phyloP scores from a whole-genome alignment of 2,888 invertebrate genomes.

The Parnassius orleans region DNA sequence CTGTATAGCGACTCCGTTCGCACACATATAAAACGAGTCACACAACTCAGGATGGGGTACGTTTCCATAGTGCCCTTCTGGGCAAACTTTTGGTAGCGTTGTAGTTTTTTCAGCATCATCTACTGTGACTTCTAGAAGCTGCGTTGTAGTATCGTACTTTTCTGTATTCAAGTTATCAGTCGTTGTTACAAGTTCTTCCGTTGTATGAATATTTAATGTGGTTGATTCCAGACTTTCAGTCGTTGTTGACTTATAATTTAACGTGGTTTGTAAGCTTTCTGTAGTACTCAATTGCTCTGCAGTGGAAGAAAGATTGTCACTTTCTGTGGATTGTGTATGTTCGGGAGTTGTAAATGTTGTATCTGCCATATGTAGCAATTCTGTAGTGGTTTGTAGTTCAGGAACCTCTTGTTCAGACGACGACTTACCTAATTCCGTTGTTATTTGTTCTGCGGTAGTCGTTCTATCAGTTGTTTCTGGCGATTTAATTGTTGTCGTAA shows the following conservation, averaged over 20 bases:
- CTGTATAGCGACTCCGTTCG: constrained; percentile 23
- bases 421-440: constrained; percentile 16
- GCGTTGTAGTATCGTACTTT: constrained; percentile 15
- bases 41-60: constrained; percentile 29
- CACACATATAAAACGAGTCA: constrained; percentile 29
- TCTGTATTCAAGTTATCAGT: constrained; percentile 17
- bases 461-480: constrained; percentile 1
- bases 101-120: constrained; percentile 14
- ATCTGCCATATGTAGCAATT: neutral
- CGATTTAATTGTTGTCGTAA: neutral
- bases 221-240: constrained; percentile 4
- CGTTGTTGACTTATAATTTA: constrained; percentile 4
- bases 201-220: constrained; percentile 7
- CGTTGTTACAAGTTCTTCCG: constrained; percentile 4
- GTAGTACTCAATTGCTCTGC: constrained; percentile 3
- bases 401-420: neutral
- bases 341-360: neutral
- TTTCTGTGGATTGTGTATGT: neutral
- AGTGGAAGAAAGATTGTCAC: neutral
- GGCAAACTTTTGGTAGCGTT: constrained; percentile 17
- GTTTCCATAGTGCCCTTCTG: constrained; percentile 32
- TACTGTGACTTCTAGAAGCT: constrained; percentile 13
- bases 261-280: constrained; percentile 6
- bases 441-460: constrained; percentile 8
- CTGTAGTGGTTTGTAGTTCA: neutral